Base-by-base conservation (phyloP, 2,888 invertebrate genomes). In the Bembecia ichneumoniformis region DNA sequence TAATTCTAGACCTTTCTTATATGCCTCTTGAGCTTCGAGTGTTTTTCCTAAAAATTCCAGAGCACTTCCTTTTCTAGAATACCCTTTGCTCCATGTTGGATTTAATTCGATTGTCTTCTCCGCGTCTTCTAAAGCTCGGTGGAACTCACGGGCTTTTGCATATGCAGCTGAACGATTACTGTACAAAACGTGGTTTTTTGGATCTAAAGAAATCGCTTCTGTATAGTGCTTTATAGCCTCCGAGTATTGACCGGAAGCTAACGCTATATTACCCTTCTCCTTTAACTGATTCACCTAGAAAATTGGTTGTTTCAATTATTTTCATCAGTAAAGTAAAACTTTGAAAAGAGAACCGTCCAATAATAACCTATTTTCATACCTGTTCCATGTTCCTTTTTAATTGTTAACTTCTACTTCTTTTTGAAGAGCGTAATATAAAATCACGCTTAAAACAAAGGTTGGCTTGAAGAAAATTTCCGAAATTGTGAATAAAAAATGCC, bases 121-220 rank as follows among this genome's bases (percentile, higher is more conserved):
- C 0, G 96, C 97, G 88, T 97, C 97, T 56, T 91, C 89, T 28
- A 97, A 78, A 0, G 97, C 95, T 53, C 91, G 89, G 1, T 82
- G 73, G 66, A 92, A 96, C 56, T 93, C 90, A 17, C 90, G 91
- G 46, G 91, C 90, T 81, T 96, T 96, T 1, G 95, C 94, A 68
- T 93, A 92, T 4, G 97, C 97, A 4, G 97, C 97, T 0, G 97
- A 97, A 50, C 97, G 90, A 79, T 97, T 97, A 63, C 96, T 97
- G 68, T 89, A 97, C 17, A 97, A 87, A 68, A 97, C 96, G 88
- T 96, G 95, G 86, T 97, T 97, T 36, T 88, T 89, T 0, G 88
- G 87, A 71, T 97, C 96, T 53, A 96, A 74, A 11, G 87, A 81
- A 55, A 97, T 95, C 3, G 95, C 97, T 64, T 94, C 91, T 2